A percentile compares a stretch with the other conserved stretches of the same genome.
Evolutionary conservation across 2,797 vertebrate genomes (phyloP).

Genomic region (Tauraco hartlaubi): DNA sequence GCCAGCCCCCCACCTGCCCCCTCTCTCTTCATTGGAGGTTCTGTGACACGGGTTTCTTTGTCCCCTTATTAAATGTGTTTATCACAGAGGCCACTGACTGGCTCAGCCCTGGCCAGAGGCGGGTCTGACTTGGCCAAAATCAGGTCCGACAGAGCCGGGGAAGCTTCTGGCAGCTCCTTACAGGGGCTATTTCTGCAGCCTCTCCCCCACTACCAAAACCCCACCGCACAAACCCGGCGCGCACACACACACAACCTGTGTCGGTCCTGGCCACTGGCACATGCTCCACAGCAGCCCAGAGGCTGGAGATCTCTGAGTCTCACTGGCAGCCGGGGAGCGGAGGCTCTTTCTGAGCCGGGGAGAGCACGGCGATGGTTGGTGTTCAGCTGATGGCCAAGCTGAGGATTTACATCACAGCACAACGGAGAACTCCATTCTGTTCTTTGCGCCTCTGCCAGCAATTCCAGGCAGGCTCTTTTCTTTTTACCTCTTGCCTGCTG

Average conservation of each 20-base stretch:
- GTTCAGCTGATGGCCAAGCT: not conserved
- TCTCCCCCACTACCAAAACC: too few relatives aligned
- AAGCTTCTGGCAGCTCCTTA: too few relatives aligned
- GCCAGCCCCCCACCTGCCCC: too few relatives aligned
- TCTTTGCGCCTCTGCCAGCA: not conserved
- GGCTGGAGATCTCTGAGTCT: not conserved
- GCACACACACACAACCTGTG: fast-evolving
- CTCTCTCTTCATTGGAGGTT: too few relatives aligned
- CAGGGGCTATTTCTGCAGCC: too few relatives aligned
- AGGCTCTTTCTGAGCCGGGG: not conserved
- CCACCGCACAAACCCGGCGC: not conserved
- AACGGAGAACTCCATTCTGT: not conserved
- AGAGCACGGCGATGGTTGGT: not conserved
- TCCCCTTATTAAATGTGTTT: too few relatives aligned
- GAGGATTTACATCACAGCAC: not conserved
- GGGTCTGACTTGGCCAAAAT: too few relatives aligned
- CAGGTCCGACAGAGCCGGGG: too few relatives aligned
- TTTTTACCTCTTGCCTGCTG: not conserved
- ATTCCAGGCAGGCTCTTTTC: not conserved
- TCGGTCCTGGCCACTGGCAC: not conserved
- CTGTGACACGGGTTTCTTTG: too few relatives aligned
- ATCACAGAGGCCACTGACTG: too few relatives aligned
- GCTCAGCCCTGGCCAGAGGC: too few relatives aligned
- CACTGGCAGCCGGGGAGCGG: not conserved
- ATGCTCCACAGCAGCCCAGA: not conserved